Evolutionary conservation across 1,140 invertebrate species (phyloP).

Genomic region (Drosophila triauraria): DNA sequence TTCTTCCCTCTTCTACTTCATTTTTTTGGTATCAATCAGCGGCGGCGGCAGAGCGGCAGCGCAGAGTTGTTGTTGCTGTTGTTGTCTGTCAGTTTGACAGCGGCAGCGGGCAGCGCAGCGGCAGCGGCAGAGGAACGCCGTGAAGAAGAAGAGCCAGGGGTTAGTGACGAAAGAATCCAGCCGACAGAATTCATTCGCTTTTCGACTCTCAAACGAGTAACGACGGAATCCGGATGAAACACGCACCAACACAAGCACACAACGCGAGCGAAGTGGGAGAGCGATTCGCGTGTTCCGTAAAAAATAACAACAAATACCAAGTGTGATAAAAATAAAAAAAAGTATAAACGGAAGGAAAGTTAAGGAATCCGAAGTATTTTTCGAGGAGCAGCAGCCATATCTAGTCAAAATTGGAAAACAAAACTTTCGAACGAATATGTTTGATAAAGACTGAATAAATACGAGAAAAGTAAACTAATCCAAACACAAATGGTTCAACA

Average conservation of each 20-base stretch:
- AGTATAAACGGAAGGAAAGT: conserved; percentile 11
- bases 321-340: conserved; percentile 41
- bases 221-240: conserved; percentile 81
- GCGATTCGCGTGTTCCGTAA: conserved; percentile 48
- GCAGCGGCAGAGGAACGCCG: conserved; percentile 45
- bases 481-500: conserved; percentile 80
- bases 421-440: conserved; percentile 51
- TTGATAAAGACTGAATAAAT: conserved; percentile 74
- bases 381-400: conserved; percentile 39
- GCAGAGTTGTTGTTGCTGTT: conserved; percentile 35
- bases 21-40: conserved; percentile 82
- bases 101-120: conserved; percentile 47
- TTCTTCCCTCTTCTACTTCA: conserved; percentile 54
- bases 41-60: conserved; percentile 36
- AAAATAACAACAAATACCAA: conserved; percentile 32
- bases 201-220: conserved; percentile 83
- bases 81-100: conserved; percentile 44
- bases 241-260: conserved; percentile 28
- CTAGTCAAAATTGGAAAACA: conserved; percentile 56
- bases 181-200: conserved; percentile 82
- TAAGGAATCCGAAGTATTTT: conserved; percentile 23
- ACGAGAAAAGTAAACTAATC: conserved; percentile 38
- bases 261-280: conserved; percentile 42
- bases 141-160: conserved; percentile 49
- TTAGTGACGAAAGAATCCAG: conserved; percentile 74